Evolutionary conservation across 2,797 vertebrate genomes (phyloP).

Genomic region (Bradypodion ventrale): DNA sequence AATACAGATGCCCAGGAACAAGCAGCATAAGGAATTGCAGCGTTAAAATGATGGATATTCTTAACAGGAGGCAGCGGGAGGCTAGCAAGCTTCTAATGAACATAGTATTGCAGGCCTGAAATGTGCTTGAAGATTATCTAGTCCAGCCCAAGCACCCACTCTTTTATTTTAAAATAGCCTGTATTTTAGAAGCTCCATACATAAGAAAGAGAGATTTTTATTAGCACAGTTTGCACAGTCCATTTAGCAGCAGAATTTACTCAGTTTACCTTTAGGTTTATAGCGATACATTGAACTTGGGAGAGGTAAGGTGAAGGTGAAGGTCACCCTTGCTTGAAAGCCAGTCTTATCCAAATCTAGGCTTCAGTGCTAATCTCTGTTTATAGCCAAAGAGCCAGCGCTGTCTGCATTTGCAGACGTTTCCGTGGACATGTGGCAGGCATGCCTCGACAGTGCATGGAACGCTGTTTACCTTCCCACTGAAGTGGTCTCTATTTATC

Average conservation of each 20-base stretch:
- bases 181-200: not conserved
- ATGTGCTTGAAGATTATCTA: not conserved
- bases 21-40: constrained; percentile 38
- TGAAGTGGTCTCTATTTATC: too few relatives aligned
- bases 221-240: not conserved
- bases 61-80: constrained; percentile 5
- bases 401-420: too few relatives aligned
- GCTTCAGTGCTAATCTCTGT: too few relatives aligned
- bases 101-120: not conserved
- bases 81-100: constrained; percentile 12
- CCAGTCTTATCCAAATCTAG: too few relatives aligned
- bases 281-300: too few relatives aligned
- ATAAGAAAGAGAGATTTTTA: not conserved
- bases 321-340: too few relatives aligned
- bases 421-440: too few relatives aligned
- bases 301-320: too few relatives aligned
- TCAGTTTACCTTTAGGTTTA: not conserved
- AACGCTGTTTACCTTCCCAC: too few relatives aligned
- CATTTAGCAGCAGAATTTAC: not conserved
- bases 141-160: not conserved
- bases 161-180: not conserved
- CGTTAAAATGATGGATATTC: constrained; percentile 56
- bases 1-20: constrained; percentile 57
- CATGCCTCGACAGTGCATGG: too few relatives aligned
- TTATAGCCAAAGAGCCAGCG: too few relatives aligned